These are phyloP conservation scores for human (Homo sapiens) DNA, from an alignment of 2,113 vertebrate genomes.

Conservation along the genomic window GRCh38 chr1:200492001-200492500, in stretches of 20 bases:
- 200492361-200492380: not conserved
- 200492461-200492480: too few relatives aligned
- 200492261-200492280: not conserved
- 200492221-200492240: not conserved
- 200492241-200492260: not conserved
- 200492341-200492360: not conserved
- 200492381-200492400: not conserved
- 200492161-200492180: not conserved
- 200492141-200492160: accelerated
- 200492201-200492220: not conserved
- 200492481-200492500: not conserved
- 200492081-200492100: not conserved
- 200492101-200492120: not conserved
- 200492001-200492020: not conserved
- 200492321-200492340: not conserved
- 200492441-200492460: not conserved
- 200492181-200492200: not conserved
- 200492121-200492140: not conserved
- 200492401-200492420: not conserved
- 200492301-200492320: not conserved
- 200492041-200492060: accelerated
- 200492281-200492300: not conserved
- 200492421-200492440: not conserved
- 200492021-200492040: not conserved
- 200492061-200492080: not conserved